phyloP scores from a whole-genome alignment of 2,797 vertebrate species.

The Phylloscopus collybita region DNA sequence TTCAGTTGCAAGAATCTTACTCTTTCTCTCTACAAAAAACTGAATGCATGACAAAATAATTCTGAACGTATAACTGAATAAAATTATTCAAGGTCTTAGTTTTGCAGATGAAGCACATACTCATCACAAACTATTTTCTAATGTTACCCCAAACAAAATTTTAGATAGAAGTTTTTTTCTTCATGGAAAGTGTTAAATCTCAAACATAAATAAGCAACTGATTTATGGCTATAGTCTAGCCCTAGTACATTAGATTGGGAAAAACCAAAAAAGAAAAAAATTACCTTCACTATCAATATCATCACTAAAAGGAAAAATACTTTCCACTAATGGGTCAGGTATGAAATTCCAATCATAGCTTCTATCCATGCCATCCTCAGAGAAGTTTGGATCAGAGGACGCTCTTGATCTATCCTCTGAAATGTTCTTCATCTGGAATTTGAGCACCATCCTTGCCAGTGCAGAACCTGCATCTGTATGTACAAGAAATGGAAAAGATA shows the following conservation, averaged over 20 bases:
- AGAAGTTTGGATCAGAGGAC: constrained; percentile 70
- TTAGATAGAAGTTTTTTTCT: background rate
- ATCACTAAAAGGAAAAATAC: constrained; percentile 79
- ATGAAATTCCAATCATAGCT: constrained; percentile 83
- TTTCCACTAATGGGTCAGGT: constrained; percentile 81
- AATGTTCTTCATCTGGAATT: constrained; percentile 80
- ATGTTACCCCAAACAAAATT: background rate
- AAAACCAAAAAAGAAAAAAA: background rate
- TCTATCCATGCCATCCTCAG: constrained; percentile 85
- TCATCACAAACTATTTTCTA: background rate
- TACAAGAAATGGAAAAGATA: background rate
- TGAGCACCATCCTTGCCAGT: constrained; percentile 85
- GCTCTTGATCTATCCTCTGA: constrained; percentile 57
- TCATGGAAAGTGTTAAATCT: background rate
- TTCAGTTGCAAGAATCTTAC: background rate
- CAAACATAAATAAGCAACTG: background rate
- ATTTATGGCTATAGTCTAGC: background rate
- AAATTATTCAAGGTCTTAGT: background rate
- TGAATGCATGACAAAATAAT: background rate
- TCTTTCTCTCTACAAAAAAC: background rate
- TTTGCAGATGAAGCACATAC: background rate
- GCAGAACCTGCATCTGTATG: constrained; percentile 81
- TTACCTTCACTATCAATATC: constrained; percentile 91
- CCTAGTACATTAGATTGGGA: background rate
- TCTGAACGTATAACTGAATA: background rate